A percentile compares a stretch with the other conserved stretches of the same genome.
phyloP scores from a whole-genome alignment of 2,888 invertebrate genomes.

The Drosophila phalerata region DNA sequence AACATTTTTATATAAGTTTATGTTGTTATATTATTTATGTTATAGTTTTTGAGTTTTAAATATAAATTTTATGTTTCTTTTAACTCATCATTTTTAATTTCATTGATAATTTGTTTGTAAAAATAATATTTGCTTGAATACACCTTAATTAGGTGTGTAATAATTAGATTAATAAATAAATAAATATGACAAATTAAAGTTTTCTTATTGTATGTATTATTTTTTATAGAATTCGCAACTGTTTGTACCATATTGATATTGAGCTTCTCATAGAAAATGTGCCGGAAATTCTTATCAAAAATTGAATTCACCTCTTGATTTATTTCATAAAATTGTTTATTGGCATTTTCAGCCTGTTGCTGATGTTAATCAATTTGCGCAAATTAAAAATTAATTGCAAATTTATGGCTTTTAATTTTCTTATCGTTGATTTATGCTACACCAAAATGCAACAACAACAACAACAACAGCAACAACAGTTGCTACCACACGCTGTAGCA shows the following conservation, averaged over 20 bases:
- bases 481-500: conserved; percentile 22
- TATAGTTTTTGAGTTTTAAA: too few species aligned
- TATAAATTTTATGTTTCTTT: too few species aligned
- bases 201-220: neutral
- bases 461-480: conserved; percentile 17
- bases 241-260: neutral
- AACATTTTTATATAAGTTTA: too few species aligned
- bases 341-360: conserved; percentile 55
- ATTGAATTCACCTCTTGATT: conserved; percentile 49
- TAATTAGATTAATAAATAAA: neutral
- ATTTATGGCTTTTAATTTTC: conserved; percentile 83
- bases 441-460: conserved; percentile 18
- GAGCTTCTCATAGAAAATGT: neutral
- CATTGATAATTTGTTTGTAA: too few species aligned
- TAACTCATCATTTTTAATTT: neutral
- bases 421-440: conserved; percentile 78
- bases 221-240: neutral
- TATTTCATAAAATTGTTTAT: conserved; percentile 61
- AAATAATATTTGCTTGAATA: too few species aligned
- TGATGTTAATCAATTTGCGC: conserved; percentile 77
- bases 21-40: too few species aligned
- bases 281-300: conserved; percentile 20
- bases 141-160: too few species aligned
- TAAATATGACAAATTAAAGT: neutral
- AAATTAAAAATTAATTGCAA: conserved; percentile 83